Evolutionary conservation across 2,888 invertebrate species (phyloP).

Genomic region (Pammene fasciana): DNA sequence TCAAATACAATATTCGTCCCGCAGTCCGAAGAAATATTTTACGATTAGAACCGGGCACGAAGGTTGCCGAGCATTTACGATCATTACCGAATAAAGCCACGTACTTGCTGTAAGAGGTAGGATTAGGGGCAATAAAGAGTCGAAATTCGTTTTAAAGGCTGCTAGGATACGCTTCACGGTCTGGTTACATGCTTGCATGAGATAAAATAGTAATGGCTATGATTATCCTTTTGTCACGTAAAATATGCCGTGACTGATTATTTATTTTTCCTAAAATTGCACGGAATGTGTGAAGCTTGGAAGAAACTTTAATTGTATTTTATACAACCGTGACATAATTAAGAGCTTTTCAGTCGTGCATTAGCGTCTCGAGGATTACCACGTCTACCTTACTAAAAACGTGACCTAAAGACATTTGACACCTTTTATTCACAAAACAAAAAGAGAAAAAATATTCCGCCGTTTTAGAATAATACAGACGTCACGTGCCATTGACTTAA

Average conservation of each 20-base stretch:
- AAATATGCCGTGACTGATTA: not conserved
- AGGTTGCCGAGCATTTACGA: conserved; percentile 35
- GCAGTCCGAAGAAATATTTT: conserved; percentile 34
- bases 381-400: no score
- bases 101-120: conserved; percentile 37
- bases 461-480: conserved; percentile 11
- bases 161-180: conserved; percentile 9
- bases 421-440: not conserved
- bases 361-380: no score
- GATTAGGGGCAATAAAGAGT: conserved; percentile 37
- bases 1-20: conserved; percentile 34
- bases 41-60: conserved; percentile 38
- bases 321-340: no score
- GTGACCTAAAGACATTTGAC: no score
- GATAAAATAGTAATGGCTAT: not conserved
- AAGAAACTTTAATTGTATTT: no score
- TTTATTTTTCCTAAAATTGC: no score
- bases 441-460: not conserved
- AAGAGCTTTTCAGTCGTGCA: no score
- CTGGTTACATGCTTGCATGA: conserved; percentile 12
- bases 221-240: not conserved
- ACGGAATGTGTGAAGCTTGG: no score
- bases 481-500: conserved; percentile 27
- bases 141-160: conserved; percentile 36
- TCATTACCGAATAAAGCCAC: conserved; percentile 39